Evolutionary conservation across 23 tunicate species (phyloP), one percentile per base, ranked within the genome.

Genomic region (Clavelina lepadiformis): DNA sequence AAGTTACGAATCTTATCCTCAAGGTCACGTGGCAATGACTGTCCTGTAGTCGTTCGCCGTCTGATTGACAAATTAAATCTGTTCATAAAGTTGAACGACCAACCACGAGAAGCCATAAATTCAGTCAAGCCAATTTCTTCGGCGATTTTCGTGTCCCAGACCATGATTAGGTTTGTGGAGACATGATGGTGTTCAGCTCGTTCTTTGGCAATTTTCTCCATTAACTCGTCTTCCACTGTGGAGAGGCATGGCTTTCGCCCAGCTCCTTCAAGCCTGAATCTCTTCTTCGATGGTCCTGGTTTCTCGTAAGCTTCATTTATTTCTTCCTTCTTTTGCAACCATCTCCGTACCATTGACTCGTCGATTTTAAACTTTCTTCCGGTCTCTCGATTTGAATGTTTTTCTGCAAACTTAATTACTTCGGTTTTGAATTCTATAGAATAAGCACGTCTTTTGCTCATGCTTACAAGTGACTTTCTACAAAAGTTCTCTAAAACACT

Each of bases 331-430:
- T 36, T 66, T 46, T 66, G 64, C 27, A 66, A 30, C 74, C 82
- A 76, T 29, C 74, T 68, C 27, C 74, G 56, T 36, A 61, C 63
- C 68, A 51, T 35, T 28, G 69, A 58, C 55, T 72, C 78, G 68
- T 72, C 78, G 8, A 72, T 56, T 45, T 64, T 55, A 72, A 72
- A 72, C 49, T 66, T 76, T 56, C 76, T 73, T 2, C 76, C 83
- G 18, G 83, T 68, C 56, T 56, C 75, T 68, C 83, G 67, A 45
- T 67, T 67, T 56, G 67, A 67, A 60, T 77, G 75, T 31, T 68
- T 45, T 58, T 77, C 76, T 41, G 83, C 83, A 77, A 67, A 77
- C 68, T 58, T 77, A 19, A 77, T 20, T n/a, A 77, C 83, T 20
- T 77, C 58, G 25, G 57, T 56, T 37, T 77, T 77, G 53, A 77